phyloP scores from a whole-genome alignment of 2,797 vertebrate species.

The Acanthurus tractus region DNA sequence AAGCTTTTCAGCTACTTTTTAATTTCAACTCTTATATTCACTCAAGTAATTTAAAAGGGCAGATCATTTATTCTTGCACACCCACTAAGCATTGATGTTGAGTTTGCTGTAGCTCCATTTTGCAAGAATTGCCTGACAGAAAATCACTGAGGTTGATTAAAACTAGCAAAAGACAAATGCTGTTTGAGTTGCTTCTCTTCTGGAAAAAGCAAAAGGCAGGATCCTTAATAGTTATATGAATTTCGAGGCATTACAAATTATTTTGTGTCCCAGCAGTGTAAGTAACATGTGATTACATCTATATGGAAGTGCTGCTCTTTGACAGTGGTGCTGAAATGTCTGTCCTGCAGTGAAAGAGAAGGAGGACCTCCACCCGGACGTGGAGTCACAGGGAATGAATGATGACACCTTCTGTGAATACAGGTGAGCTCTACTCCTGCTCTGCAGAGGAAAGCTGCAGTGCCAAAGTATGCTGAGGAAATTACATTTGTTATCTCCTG shows the following conservation, averaged over 20 bases:
- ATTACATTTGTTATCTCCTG: conserved; percentile 42
- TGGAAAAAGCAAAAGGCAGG: conserved; percentile 9
- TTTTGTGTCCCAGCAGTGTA: background rate
- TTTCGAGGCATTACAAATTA: conserved; percentile 16
- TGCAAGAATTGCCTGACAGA: conserved; percentile 4
- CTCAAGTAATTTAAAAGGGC: conserved; percentile 20
- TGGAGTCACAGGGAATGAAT: conserved; percentile 88
- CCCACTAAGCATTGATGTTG: conserved; percentile 9
- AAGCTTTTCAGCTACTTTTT: conserved; percentile 32
- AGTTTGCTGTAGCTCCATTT: conserved; percentile 19
- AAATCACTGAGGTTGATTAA: conserved; percentile 30
- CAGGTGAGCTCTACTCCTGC: conserved; percentile 87
- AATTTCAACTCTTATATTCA: conserved; percentile 15
- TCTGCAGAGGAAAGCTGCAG: conserved; percentile 27
- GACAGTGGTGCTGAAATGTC: conserved; percentile 33
- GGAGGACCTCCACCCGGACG: conserved; percentile 91
- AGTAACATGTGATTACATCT: conserved; percentile 11
- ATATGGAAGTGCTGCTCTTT: conserved; percentile 35
- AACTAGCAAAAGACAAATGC: conserved; percentile 17
- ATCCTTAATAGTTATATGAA: conserved; percentile 22
- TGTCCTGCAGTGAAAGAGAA: conserved; percentile 93
- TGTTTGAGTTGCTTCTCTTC: conserved; percentile 37
- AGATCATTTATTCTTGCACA: conserved; percentile 8
- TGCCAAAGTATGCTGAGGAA: conserved; percentile 37
- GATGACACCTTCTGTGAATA: conserved; percentile 93